A percentile compares a stretch with the other conserved stretches of the same genome.
phyloP scores from a whole-genome alignment of 1,140 invertebrate species.

The Metopolophium dirhodum region DNA sequence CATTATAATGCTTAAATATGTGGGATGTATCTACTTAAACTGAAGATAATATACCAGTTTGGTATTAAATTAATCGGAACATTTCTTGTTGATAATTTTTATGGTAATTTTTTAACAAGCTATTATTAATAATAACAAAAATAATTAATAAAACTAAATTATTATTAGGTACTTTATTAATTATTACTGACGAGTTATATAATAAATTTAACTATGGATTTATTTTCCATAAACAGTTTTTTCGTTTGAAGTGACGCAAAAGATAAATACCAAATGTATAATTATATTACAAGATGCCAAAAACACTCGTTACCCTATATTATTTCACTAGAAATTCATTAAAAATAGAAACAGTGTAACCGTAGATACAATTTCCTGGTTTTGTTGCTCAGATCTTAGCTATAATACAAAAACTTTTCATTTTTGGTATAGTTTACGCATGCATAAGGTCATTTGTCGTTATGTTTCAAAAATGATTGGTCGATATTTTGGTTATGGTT shows the following conservation, averaged over 20 bases:
- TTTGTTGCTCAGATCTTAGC: background rate
- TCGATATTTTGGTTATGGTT: constrained; percentile 17
- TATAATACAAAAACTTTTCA: background rate
- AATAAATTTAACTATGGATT: background rate
- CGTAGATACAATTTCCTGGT: background rate
- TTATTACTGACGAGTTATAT: background rate
- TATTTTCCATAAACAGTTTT: background rate
- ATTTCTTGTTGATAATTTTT: background rate
- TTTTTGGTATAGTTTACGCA: background rate
- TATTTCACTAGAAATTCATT: background rate
- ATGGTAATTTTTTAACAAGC: background rate
- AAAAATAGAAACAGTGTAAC: constrained; percentile 26
- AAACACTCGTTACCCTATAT: background rate
- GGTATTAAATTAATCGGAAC: background rate
- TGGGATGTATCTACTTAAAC: background rate
- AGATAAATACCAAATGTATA: background rate
- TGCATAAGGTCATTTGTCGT: background rate
- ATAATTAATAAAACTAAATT: background rate
- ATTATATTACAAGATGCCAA: constrained; percentile 25
- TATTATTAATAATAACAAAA: background rate
- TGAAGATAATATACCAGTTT: background rate
- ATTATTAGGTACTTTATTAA: background rate
- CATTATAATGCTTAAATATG: background rate
- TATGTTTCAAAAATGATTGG: constrained; percentile 19
- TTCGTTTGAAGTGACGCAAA: constrained; percentile 13